These are phyloP conservation scores for Sinocyclocheilus maitianheensis DNA, from an alignment of 2,113 vertebrate genomes.

Conservation along the genomic window DNA sequence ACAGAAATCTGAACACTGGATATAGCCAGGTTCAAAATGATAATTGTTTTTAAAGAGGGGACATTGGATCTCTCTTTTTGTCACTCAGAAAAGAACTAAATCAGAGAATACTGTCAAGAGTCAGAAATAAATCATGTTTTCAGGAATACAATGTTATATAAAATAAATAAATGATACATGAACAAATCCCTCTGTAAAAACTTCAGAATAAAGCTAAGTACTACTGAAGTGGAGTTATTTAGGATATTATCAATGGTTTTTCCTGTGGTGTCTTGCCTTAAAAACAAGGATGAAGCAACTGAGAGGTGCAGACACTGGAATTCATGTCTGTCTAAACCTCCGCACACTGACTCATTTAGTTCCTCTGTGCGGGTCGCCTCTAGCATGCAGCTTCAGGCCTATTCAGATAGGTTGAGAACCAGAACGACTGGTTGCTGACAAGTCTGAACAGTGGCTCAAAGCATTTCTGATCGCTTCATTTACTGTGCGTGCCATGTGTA, in stretches of 20 bases:
- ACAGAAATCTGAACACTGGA: neutral
- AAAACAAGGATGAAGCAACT: neutral
- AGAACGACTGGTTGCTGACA: constrained; percentile 47
- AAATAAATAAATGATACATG: neutral
- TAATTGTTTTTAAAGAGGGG: neutral
- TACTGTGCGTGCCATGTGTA: neutral
- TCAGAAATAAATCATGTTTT: neutral
- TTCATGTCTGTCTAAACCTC: constrained; percentile 1
- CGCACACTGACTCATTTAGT: constrained; percentile 30
- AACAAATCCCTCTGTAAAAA: neutral
- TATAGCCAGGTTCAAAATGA: neutral
- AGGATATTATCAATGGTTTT: neutral
- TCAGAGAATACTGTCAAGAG: neutral
- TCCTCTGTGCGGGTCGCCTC: neutral
- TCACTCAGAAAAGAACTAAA: neutral
- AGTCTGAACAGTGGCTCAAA: constrained; percentile 41
- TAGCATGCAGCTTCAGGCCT: constrained; percentile 8
- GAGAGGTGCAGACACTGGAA: neutral
- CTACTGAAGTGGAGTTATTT: neutral
- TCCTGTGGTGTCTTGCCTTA: neutral
- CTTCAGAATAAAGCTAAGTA: neutral
- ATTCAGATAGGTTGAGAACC: constrained; percentile 32
- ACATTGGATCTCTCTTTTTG: neutral
- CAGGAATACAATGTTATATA: neutral
- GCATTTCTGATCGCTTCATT: constrained; percentile 3